phyloP scores from a whole-genome alignment of 2,113 vertebrate species.

The Mungos mungo region DNA sequence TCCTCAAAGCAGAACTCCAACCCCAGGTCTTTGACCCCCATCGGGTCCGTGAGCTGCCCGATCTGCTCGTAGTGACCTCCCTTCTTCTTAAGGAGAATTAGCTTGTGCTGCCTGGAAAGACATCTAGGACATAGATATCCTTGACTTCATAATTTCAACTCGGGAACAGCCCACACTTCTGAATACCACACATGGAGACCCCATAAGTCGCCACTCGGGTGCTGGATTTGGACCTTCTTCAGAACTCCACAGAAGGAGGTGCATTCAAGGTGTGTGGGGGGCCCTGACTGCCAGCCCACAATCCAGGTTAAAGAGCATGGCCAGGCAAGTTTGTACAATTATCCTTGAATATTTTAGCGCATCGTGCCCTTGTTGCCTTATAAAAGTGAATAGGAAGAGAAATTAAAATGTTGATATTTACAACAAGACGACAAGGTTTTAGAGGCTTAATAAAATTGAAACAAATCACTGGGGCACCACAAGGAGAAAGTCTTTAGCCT shows the following conservation, averaged over 20 bases:
- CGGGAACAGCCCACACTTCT: background rate
- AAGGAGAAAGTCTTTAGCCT: background rate
- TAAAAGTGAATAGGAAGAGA: conserved; percentile 12
- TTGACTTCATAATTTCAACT: background rate
- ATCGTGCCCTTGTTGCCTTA: background rate
- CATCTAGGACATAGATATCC: background rate
- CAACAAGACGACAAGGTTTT: background rate
- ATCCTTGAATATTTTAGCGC: background rate
- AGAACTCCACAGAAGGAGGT: background rate
- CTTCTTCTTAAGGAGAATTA: background rate
- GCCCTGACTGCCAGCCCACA: background rate
- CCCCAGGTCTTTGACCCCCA: background rate
- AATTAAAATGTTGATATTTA: conserved; percentile 45
- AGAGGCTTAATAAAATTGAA: conserved; percentile 14
- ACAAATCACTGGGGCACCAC: background rate
- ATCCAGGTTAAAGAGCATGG: background rate
- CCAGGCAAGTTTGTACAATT: background rate
- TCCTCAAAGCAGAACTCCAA: background rate
- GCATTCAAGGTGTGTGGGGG: background rate
- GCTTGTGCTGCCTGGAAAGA: background rate
- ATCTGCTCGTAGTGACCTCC: background rate
- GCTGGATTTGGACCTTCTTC: background rate
- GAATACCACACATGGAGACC: background rate
- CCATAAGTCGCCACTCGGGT: background rate
- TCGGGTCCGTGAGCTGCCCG: background rate